Conservation (phyloP, 2,888 invertebrate genomes). For the Labia minor region DNA sequence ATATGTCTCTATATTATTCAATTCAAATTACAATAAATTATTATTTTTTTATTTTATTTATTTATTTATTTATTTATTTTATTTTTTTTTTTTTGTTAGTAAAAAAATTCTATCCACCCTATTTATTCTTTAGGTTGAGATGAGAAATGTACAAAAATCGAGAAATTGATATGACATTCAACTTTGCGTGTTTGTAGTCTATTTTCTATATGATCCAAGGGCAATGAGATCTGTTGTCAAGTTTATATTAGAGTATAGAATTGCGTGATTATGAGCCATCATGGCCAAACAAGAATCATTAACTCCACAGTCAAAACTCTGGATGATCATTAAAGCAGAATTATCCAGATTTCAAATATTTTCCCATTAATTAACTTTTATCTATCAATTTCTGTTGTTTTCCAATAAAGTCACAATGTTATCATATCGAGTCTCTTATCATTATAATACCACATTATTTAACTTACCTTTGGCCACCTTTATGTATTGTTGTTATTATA, state of each 20-base stretch:
- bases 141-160: constrained; percentile 13
- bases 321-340: constrained; percentile 13
- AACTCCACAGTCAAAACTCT: constrained; percentile 8
- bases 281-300: constrained; percentile 13
- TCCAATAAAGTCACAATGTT: constrained; percentile 1
- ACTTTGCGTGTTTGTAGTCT: constrained; percentile 2
- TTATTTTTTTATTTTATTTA: too few relatives aligned
- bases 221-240: constrained; percentile 13
- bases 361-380: not conserved
- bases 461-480: too few relatives aligned
- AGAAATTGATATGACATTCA: constrained; percentile 8
- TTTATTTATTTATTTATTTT: too few relatives aligned
- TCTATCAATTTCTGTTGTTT: constrained; percentile 1
- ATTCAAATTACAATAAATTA: too few relatives aligned
- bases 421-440: not conserved
- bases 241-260: constrained; percentile 7
- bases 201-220: constrained; percentile 7
- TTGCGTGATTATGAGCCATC: constrained; percentile 8
- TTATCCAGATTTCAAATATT: constrained; percentile 2
- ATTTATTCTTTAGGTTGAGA: not conserved
- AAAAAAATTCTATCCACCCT: not conserved
- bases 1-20: too few relatives aligned
- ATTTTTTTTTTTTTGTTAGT: not conserved
- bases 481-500: too few relatives aligned
- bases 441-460: too few relatives aligned